Percentiles rank a stretch among this genome's conserved stretches.
These are phyloP conservation scores for Tupaia chinensis DNA, from an alignment of 2,113 vertebrate species.

Conservation along the genomic window DNA sequence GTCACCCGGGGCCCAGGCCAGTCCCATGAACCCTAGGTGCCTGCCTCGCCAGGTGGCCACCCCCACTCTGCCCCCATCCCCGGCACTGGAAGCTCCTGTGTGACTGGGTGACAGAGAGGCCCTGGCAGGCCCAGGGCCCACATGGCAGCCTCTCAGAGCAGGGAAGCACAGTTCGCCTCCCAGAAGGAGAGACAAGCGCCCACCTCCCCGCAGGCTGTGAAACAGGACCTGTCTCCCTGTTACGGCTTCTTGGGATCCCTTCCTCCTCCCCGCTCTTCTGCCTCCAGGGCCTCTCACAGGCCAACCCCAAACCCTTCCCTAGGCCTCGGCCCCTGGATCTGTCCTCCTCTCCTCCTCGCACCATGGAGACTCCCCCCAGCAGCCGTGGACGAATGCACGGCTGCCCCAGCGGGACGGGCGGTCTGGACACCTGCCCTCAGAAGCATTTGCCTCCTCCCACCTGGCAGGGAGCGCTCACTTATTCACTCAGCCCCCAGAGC, in stretches of 20 bases:
- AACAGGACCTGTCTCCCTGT: neutral
- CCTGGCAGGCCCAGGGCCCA: neutral
- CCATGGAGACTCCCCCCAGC: neutral
- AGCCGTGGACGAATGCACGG: too few relatives aligned
- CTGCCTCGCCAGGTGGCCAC: too few relatives aligned
- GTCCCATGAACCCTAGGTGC: neutral
- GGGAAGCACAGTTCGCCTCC: neutral
- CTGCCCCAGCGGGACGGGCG: accelerated
- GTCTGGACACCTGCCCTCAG: neutral
- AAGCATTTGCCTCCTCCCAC: accelerated
- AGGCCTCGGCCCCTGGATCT: neutral
- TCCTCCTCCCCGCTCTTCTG: neutral
- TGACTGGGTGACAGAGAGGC: neutral
- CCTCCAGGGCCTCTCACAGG: neutral
- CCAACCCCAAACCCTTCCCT: neutral
- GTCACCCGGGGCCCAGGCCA: neutral
- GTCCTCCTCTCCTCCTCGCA: too few relatives aligned
- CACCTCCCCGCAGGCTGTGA: neutral
- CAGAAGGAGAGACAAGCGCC: too few relatives aligned
- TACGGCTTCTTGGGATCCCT: neutral
- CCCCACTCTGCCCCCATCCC: neutral
- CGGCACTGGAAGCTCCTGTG: neutral
- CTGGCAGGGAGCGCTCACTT: accelerated
- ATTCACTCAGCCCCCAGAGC: neutral
- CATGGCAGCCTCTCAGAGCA: neutral